A percentile compares a stretch with the other conserved stretches of the same genome.
Evolutionary conservation across 2,888 invertebrate species (phyloP).

Genomic region (Hypomecis punctinalis): DNA sequence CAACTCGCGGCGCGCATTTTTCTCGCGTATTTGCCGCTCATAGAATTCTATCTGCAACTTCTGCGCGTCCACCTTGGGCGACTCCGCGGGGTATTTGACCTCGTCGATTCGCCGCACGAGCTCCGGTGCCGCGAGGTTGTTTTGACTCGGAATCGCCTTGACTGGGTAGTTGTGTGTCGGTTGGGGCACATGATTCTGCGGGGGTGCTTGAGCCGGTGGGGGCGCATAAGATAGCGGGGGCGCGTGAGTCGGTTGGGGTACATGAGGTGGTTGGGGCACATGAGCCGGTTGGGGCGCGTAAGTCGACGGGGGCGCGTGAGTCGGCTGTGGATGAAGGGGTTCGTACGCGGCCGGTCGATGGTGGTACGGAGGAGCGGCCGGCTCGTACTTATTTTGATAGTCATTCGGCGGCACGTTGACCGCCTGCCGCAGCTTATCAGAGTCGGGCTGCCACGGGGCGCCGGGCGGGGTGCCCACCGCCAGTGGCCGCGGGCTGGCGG

Average conservation of each 20-base stretch:
- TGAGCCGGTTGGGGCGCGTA: conserved; percentile 55
- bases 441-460: conserved; percentile 79
- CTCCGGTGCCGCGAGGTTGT: conserved; percentile 75
- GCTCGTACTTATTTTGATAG: conserved; percentile 59
- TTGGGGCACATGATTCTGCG: conserved; percentile 35
- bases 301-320: conserved; percentile 54
- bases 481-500: conserved; percentile 51
- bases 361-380: conserved; percentile 58
- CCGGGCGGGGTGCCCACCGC: conserved; percentile 52
- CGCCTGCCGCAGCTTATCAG: conserved; percentile 73
- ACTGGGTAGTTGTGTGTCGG: conserved; percentile 63
- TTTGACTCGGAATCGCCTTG: conserved; percentile 71
- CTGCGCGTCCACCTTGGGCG: conserved; percentile 70
- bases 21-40: conserved; percentile 77
- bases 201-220: too few species aligned
- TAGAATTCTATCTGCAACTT: conserved; percentile 80
- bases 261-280: conserved; percentile 56
- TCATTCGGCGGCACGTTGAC: conserved; percentile 74
- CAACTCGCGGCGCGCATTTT: conserved; percentile 58
- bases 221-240: conserved; percentile 47
- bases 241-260: conserved; percentile 57
- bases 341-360: conserved; percentile 53
- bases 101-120: conserved; percentile 65
- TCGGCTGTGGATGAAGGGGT: conserved; percentile 60
- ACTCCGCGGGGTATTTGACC: conserved; percentile 42